Evolutionary conservation across 2,113 vertebrate genomes (phyloP).

Genomic region (Microcebus griseorufus): DNA sequence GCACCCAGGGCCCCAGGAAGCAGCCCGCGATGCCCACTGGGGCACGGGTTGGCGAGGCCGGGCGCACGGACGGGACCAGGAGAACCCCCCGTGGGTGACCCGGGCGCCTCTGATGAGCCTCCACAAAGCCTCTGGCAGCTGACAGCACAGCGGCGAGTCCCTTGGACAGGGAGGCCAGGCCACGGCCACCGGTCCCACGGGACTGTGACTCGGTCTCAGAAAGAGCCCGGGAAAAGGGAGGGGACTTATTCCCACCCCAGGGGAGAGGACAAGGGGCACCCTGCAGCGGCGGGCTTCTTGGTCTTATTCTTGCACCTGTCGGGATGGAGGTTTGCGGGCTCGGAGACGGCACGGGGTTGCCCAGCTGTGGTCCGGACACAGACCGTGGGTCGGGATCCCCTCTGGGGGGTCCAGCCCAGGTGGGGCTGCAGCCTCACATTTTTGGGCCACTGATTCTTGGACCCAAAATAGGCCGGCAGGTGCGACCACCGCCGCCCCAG

Average conservation of each 20-base stretch:
- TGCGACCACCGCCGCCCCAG: neutral
- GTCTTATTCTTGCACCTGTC: rapidly evolving
- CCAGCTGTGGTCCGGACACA: neutral
- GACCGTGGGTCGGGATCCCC: rapidly evolving
- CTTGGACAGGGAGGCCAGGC: neutral
- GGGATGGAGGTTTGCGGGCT: neutral
- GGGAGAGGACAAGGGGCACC: neutral
- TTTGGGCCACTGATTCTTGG: neutral
- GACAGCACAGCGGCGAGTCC: neutral
- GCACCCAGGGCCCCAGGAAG: neutral
- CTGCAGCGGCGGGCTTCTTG: rapidly evolving
- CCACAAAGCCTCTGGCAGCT: neutral
- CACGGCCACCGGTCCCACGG: neutral
- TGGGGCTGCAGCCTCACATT: neutral
- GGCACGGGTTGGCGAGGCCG: neutral
- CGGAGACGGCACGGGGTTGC: neutral
- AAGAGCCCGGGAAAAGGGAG: neutral
- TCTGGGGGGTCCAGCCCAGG: neutral
- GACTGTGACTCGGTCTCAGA: neutral
- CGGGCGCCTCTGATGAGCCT: neutral
- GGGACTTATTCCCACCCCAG: rapidly evolving
- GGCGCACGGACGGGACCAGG: rapidly evolving
- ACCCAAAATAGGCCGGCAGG: rapidly evolving
- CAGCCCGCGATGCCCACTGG: neutral
- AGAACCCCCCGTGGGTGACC: neutral